Evolutionary conservation across 1,140 invertebrate species (phyloP), one percentile per base, ranked within the genome.

Genomic region (Camponotus vicinus): DNA sequence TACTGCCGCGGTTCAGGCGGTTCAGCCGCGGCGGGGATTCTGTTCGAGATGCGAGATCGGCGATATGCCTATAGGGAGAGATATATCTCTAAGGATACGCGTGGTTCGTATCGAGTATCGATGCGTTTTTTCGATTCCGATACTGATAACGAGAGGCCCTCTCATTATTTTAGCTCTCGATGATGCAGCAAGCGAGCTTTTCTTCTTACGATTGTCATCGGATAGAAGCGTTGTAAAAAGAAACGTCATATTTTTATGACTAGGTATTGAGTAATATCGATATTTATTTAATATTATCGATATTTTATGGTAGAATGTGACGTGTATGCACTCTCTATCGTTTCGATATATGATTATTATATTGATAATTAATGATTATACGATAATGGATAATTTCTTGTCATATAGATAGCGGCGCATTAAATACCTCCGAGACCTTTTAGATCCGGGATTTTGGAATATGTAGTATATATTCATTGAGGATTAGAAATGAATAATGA

Each of bases 1-100:
- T 27, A 27, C 27, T 27, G 27, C 27, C 27, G 27, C 27, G 32
- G 11, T 63, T 32, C 45, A n/a, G 45, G 2, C 32, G 27, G 27
- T 27, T 27, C 27, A 27, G 27, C 27, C 27, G 27, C 71, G 9
- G 57, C 85, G 85, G 78, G 85, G 85, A 75, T 89, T 89, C 79
- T 89, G 75, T 87, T 85, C 13, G 49, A n/a, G 64, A 15, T 21
- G 9, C n/a, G 67, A 45, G 15, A 52, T 57, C 32, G 2, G 52
- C 49, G 34, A 42, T 32, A 4, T n/a, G 32, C n/a, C 77, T 79
- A 69, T 63, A 15, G 45, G 55, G 49, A 52, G 45, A 55, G 55
- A 8, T n/a, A 49, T 45, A 67, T 69, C 15, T 13, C 4, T 8
- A n/a, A 69, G 5, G 37, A 40, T 55, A 5, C 37, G 13, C 49